Conservation (phyloP, 2,888 invertebrate genomes). For the Erynnis tages region DNA sequence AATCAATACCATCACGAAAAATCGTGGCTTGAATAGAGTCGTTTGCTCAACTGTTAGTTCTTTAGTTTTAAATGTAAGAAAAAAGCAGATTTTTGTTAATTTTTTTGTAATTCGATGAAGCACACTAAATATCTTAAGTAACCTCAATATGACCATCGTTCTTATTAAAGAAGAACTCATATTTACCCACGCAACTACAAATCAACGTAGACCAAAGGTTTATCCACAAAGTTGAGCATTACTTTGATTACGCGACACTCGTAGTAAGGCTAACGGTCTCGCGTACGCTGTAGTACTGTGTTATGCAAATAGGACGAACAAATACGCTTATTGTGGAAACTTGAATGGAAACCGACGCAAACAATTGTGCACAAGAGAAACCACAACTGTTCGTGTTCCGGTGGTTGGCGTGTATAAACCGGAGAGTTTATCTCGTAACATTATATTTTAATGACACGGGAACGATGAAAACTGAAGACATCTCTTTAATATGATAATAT, state of each 20-base stretch:
- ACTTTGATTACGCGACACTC: not conserved
- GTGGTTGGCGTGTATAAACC: conserved; percentile 22
- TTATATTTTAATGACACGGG: conserved; percentile 13
- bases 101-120: too few relatives aligned
- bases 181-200: not conserved
- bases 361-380: conserved; percentile 34
- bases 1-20: conserved; percentile 13
- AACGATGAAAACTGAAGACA: not conserved
- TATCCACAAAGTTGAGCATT: conserved; percentile 6
- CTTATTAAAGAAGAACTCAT: too few relatives aligned
- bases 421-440: conserved; percentile 22
- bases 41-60: not conserved
- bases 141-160: too few relatives aligned
- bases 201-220: not conserved
- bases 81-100: too few relatives aligned
- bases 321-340: conserved; percentile 41
- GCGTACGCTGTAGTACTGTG: conserved; percentile 29
- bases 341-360: conserved; percentile 46
- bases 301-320: conserved; percentile 29
- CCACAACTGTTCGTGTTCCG: conserved; percentile 27
- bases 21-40: conserved; percentile 5
- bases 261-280: conserved; percentile 26
- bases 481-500: conserved; percentile 29
- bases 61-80: conserved; percentile 4
- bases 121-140: too few relatives aligned